These are phyloP conservation scores for Nibea albiflora DNA, from an alignment of 2,113 vertebrate species.

Conservation along the genomic window DNA sequence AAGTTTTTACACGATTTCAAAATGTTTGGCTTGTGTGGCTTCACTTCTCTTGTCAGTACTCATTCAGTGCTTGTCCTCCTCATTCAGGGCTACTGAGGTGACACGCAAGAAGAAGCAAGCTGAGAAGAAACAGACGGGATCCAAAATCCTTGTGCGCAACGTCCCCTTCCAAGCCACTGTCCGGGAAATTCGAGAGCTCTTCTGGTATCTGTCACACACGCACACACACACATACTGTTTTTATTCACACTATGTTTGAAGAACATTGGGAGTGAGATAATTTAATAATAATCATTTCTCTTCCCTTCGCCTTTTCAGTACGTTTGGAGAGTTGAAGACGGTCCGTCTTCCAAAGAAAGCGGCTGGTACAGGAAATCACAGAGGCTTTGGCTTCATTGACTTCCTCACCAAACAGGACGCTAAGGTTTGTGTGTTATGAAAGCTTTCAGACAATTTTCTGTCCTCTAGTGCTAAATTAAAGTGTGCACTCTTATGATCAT, in stretches of 20 bases:
- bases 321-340: slow-evolving; percentile 96
- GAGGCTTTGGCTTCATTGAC: slow-evolving; percentile 97
- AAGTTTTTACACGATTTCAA: neutral
- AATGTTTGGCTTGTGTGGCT: neutral
- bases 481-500: neutral
- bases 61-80: neutral
- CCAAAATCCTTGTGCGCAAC: slow-evolving; percentile 97
- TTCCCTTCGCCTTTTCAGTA: slow-evolving; percentile 80
- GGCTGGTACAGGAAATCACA: slow-evolving; percentile 88
- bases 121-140: slow-evolving; percentile 88
- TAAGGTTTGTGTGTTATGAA: slow-evolving; percentile 86
- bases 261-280: neutral
- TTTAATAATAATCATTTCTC: slow-evolving; percentile 7
- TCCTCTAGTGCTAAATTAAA: neutral
- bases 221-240: neutral
- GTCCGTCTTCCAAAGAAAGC: slow-evolving; percentile 95
- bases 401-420: slow-evolving; percentile 97
- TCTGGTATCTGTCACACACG: slow-evolving; percentile 85
- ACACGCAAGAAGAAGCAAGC: slow-evolving; percentile 87
- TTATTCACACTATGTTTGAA: neutral
- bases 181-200: slow-evolving; percentile 93
- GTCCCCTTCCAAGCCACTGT: slow-evolving; percentile 94
- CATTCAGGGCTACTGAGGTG: slow-evolving; percentile 79
- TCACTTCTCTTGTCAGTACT: neutral
- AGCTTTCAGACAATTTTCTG: neutral